Evolutionary conservation across 2,113 vertebrate species (phyloP).

Genomic region (Sinosuthora webbiana): DNA sequence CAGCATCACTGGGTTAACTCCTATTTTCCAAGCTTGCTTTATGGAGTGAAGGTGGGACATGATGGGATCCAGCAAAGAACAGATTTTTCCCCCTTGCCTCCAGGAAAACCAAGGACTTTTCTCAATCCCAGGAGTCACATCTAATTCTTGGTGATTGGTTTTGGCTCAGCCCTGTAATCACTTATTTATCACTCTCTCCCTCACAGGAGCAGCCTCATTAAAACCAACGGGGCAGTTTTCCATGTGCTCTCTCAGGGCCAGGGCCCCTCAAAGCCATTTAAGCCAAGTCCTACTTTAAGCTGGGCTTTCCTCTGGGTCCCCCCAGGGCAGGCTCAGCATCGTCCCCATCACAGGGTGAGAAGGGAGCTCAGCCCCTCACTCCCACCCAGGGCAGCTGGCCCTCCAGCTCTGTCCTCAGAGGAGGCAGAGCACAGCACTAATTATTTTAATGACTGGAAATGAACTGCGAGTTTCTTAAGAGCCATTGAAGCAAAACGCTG

Average conservation of each 20-base stretch:
- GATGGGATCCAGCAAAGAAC: not conserved
- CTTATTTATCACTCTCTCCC: not conserved
- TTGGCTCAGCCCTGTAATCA: not conserved
- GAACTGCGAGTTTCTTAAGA: constrained; percentile 11
- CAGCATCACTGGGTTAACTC: not conserved
- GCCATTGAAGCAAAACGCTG: not conserved
- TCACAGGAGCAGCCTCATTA: not conserved
- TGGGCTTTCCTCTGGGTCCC: not conserved
- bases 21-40: not conserved
- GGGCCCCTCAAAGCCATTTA: not conserved
- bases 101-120: not conserved
- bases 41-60: not conserved
- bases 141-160: not conserved
- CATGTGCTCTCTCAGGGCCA: not conserved
- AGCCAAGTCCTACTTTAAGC: not conserved
- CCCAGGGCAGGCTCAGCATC: not conserved
- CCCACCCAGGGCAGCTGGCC: not conserved
- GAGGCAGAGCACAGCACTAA: not conserved
- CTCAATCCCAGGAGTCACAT: not conserved
- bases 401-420: not conserved
- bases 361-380: not conserved
- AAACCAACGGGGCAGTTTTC: not conserved
- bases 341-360: rapidly evolving
- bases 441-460: constrained; percentile 43
- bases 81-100: not conserved